Percentiles rank a stretch among this genome's conserved stretches.
Conservation (phyloP, 1,140 invertebrate genomes). For the Zophobas morio region DNA sequence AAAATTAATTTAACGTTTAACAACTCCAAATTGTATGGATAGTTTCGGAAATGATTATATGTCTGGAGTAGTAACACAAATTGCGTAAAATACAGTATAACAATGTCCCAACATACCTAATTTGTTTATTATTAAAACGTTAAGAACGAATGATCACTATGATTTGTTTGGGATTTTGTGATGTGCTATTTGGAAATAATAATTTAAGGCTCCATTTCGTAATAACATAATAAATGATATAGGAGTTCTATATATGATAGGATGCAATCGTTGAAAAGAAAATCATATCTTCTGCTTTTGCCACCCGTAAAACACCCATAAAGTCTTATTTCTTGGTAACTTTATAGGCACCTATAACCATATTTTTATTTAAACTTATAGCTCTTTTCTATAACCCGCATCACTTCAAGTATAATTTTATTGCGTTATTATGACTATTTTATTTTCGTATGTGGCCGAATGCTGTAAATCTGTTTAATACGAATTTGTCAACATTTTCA, state of each 20-base stretch:
- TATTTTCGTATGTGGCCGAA: slow-evolving; percentile 18
- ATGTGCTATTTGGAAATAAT: no score
- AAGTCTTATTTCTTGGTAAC: slow-evolving; percentile 15
- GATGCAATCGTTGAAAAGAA: not conserved
- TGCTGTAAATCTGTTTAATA: slow-evolving; percentile 4
- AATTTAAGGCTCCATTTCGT: no score
- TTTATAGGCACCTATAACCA: slow-evolving; percentile 17
- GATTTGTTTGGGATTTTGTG: no score
- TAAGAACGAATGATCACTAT: no score
- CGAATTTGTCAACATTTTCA: not conserved
- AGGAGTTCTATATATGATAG: not conserved
- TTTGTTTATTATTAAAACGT: no score
- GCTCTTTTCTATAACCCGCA: slow-evolving; percentile 15
- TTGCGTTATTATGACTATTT: slow-evolving; percentile 35
- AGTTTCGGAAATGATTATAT: no score
- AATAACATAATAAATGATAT: not conserved
- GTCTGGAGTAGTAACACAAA: no score
- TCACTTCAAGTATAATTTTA: slow-evolving; percentile 18
- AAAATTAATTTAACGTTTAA: no score
- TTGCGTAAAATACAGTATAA: no score
- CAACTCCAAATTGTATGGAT: no score
- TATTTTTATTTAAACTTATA: slow-evolving; percentile 5
- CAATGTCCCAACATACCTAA: no score
- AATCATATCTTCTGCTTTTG: slow-evolving; percentile 19
- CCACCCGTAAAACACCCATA: slow-evolving; percentile 17